phyloP scores from a whole-genome alignment of 2,113 vertebrate species.

The Rostratula benghalensis region DNA sequence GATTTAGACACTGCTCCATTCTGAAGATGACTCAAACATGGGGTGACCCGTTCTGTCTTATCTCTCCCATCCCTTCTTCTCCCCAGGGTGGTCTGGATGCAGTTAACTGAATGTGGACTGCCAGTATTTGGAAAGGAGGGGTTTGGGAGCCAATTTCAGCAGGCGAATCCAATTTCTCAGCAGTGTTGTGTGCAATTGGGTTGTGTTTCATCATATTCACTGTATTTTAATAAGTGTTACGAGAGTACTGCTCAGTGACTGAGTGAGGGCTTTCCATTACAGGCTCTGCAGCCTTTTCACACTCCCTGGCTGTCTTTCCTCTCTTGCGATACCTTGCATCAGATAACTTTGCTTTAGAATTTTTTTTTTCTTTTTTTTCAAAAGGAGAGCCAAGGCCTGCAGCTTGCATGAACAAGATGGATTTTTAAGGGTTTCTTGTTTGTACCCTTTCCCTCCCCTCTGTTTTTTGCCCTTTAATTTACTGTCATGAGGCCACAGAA shows the following conservation, averaged over 20 bases:
- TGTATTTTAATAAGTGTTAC: conserved; percentile 27
- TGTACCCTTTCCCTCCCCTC: not conserved
- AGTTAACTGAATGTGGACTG: not conserved
- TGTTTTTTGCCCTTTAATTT: not conserved
- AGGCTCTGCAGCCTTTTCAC: not conserved
- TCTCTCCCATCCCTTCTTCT: not conserved
- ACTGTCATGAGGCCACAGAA: not conserved
- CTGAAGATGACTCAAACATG: not conserved
- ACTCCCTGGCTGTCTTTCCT: not conserved
- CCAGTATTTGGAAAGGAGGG: not conserved
- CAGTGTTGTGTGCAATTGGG: not conserved
- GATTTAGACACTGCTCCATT: not conserved
- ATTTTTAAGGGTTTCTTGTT: not conserved
- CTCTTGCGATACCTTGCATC: not conserved
- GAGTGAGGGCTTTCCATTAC: conserved; percentile 36
- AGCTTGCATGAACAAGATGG: not conserved
- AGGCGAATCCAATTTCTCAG: not conserved
- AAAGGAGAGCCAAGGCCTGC: not conserved
- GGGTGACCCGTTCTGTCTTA: not conserved
- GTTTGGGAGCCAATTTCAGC: not conserved
- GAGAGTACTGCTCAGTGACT: not conserved
- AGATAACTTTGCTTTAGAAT: not conserved
- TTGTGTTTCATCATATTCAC: conserved; percentile 19
- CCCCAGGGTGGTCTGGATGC: not conserved
- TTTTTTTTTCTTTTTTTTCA: accelerated